Percentiles rank a stretch among this genome's conserved stretches.
These are phyloP conservation scores for Nasonovia ribisnigri DNA, from an alignment of 2,888 invertebrate species.

Conservation along the genomic window DNA sequence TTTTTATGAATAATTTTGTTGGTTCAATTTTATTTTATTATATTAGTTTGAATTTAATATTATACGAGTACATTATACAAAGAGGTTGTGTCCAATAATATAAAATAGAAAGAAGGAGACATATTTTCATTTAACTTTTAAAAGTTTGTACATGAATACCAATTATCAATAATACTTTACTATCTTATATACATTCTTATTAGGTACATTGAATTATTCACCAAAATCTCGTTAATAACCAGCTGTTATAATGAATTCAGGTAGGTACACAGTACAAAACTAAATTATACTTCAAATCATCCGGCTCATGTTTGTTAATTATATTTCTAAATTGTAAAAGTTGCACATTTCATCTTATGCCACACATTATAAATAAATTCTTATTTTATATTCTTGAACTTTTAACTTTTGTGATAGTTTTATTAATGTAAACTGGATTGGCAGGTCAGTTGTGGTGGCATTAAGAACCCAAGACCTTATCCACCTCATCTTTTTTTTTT, in stretches of 20 bases:
- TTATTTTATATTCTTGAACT: not conserved
- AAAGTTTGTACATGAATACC: not conserved
- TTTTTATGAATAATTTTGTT: not conserved
- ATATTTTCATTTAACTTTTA: not conserved
- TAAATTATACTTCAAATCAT: constrained; percentile 23
- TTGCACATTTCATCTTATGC: not conserved
- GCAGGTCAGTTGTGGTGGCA: constrained; percentile 1
- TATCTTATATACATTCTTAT: not conserved
- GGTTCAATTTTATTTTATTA: not conserved
- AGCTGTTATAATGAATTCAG: not conserved
- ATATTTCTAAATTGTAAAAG: constrained; percentile 13
- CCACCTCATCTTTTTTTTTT: constrained; percentile 24
- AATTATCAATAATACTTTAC: not conserved
- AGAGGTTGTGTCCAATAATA: not conserved
- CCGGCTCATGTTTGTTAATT: not conserved
- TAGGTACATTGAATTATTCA: not conserved
- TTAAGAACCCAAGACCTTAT: constrained; percentile 35
- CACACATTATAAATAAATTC: not conserved
- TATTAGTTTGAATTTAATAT: not conserved
- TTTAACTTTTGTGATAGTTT: constrained; percentile 10
- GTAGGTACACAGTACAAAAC: not conserved
- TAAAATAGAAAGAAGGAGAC: not conserved
- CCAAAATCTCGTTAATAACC: not conserved
- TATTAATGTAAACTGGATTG: constrained; percentile 39
- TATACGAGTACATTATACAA: not conserved